Base-by-base conservation (phyloP, 2,113 vertebrate species). In the Trachemys scripta region DNA sequence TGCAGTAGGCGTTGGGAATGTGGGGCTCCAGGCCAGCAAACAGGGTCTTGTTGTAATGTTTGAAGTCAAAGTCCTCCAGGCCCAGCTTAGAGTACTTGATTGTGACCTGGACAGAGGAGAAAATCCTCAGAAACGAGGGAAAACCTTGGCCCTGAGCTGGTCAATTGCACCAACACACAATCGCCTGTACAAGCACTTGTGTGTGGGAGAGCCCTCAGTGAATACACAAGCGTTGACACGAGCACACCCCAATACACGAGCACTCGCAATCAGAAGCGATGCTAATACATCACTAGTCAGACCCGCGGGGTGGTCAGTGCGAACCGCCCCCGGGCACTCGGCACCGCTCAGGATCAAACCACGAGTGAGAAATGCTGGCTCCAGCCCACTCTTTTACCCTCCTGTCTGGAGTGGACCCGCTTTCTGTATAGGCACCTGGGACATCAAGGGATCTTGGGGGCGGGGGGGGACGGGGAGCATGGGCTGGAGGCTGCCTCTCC, bases 21-120 rank as follows among this genome's bases (percentile, higher is more conserved):
- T 99, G 99, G n/a, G 99, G 99, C 97, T 99, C 99, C 97, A 99
- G 97, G 4, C 99, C 99, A 2, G 99, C 99, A 94, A 99, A 99
- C 92, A 99, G 95, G 0, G 99, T 99, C 98, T 99, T 99, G 98
- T 99, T 99, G 98, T 99, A 99, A 97, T 99, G 99, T 97, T 99
- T 99, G 96, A 99, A 99, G 98, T 99, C 99, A 97, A 99, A 99
- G 94, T 99, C 99, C 92, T 99, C 99, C 79, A 99, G 97, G 25
- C 99, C 99, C 79, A 99, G 98, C 97, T 99, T 99, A 65, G 99
- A 99, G 96, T 99, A 99, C 97, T 99, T 99, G 96, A 99, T 99
- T 8, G 99, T 99, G 94, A 99, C 99, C 99, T 99, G 96, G 84
- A 86, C 56, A 76, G 79, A 51, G 65, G 9, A 72, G n/a, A n/a